Evolutionary conservation across 2,888 invertebrate genomes (phyloP), one percentile per base, ranked within the genome.

Genomic region (Xiphydria camelus): DNA sequence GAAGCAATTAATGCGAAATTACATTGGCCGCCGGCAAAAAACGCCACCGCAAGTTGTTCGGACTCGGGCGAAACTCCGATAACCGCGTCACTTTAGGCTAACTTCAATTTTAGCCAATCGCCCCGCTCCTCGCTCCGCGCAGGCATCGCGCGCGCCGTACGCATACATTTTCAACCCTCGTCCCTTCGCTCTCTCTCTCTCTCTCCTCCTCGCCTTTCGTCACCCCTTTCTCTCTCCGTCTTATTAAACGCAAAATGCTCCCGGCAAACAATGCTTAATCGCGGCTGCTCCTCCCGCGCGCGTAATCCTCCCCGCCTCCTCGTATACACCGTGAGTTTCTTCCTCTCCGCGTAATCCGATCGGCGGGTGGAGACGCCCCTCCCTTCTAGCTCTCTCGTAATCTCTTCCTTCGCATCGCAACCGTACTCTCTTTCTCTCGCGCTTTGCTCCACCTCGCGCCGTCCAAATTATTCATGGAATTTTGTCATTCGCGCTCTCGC

Each of bases 231-330:
- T 5, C 4, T 34, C 34, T 15, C 15, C 2, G 4, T 54, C 53
- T 62, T 63, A 56, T 64, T 61, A 57, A 60, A 60, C 51, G 47
- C 49, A 57, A 63, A 57, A 10, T 7, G 15, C 12, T 12, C n/a
- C 29, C 35, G 42, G 53, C 53, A 48, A 61, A 62, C 59, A 60
- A 63, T 60, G 59, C 55, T 62, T 56, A 59, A 60, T 64, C 59
- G 57, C 40, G 47, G 56, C 54, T 51, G 15, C 12, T 29, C 15
- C 3, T 15, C 29, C n/a, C n/a, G n/a, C n/a, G n/a, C n/a, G n/a
- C n/a, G n/a, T n/a, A n/a, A n/a, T n/a, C n/a, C n/a, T n/a, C n/a
- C n/a, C n/a, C n/a, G n/a, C n/a, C n/a, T n/a, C n/a, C n/a, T n/a
- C n/a, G n/a, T n/a, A n/a, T n/a, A n/a, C n/a, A n/a, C n/a, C n/a